Percentiles rank a stretch among this genome's conserved stretches.
These are phyloP conservation scores for Pseudococcus viburni DNA, from an alignment of 2,888 invertebrate species.

Conservation along the genomic window DNA sequence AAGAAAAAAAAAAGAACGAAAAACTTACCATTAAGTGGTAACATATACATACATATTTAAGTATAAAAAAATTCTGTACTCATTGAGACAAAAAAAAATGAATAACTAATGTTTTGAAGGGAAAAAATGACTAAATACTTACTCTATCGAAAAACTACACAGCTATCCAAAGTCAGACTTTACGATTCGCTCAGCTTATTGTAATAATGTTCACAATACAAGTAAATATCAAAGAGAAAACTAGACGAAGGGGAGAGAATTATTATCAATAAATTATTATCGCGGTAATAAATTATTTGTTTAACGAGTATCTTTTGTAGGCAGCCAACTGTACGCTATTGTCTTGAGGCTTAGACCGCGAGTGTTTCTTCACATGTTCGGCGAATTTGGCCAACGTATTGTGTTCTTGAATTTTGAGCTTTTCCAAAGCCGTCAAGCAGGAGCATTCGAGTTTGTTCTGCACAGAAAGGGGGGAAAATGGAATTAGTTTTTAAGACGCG, in stretches of 20 bases:
- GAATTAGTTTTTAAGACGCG: neutral
- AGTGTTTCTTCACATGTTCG: slow-evolving; percentile 58
- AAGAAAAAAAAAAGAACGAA: neutral
- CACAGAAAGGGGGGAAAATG: neutral
- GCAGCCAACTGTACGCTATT: slow-evolving; percentile 21
- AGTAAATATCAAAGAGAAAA: slow-evolving; percentile 9
- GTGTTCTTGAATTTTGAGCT: slow-evolving; percentile 59
- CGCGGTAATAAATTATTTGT: slow-evolving; percentile 45
- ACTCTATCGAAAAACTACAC: neutral
- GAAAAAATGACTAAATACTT: slow-evolving; percentile 1
- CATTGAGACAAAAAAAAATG: neutral
- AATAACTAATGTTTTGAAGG: neutral
- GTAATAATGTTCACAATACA: slow-evolving; percentile 9
- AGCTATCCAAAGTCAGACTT: neutral
- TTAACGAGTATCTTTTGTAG: slow-evolving; percentile 59
- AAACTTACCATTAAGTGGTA: slow-evolving; percentile 13
- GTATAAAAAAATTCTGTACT: slow-evolving; percentile 7
- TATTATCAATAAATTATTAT: slow-evolving; percentile 42
- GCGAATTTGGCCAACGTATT: slow-evolving; percentile 55
- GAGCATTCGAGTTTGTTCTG: slow-evolving; percentile 63
- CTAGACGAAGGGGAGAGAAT: neutral
- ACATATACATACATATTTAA: neutral
- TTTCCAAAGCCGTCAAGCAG: slow-evolving; percentile 56
- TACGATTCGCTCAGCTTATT: neutral
- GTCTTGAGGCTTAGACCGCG: slow-evolving; percentile 52